Percentiles rank a stretch among this genome's conserved stretches.
Evolutionary conservation across 2,113 vertebrate genomes (phyloP).

Genomic region (Brachypteracias leptosomus): DNA sequence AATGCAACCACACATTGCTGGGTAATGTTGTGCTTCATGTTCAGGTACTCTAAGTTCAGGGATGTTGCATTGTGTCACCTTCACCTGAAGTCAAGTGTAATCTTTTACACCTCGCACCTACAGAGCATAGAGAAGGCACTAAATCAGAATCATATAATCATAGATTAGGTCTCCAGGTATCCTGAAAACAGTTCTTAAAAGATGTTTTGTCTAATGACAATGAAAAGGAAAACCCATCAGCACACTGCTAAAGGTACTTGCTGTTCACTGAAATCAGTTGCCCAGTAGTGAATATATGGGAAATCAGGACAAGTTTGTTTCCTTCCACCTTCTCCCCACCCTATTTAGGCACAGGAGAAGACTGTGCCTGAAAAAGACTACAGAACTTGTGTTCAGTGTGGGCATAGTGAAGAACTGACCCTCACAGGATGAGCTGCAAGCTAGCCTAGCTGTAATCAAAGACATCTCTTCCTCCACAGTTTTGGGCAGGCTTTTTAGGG

Average conservation of each 20-base stretch:
- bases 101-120: not conserved
- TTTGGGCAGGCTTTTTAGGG: not conserved
- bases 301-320: not conserved
- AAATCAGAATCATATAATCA: too few relatives aligned
- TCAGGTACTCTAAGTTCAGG: not conserved
- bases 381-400: not conserved
- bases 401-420: not conserved
- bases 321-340: not conserved
- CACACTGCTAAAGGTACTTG: not conserved
- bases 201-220: not conserved
- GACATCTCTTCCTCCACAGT: not conserved
- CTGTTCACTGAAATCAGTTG: not conserved
- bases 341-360: not conserved
- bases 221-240: not conserved
- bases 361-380: not conserved
- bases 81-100: not conserved
- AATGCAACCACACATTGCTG: not conserved
- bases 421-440: not conserved
- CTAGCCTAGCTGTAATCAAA: not conserved
- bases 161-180: not conserved
- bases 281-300: not conserved
- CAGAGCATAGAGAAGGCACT: not conserved
- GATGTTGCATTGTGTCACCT: not conserved
- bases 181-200: not conserved
- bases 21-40: not conserved